Percentiles rank a stretch among this genome's conserved stretches.
These are phyloP conservation scores for Montipora cactus DNA, from an alignment of 64 coral and sea anemone species.

Conservation along the genomic window DNA sequence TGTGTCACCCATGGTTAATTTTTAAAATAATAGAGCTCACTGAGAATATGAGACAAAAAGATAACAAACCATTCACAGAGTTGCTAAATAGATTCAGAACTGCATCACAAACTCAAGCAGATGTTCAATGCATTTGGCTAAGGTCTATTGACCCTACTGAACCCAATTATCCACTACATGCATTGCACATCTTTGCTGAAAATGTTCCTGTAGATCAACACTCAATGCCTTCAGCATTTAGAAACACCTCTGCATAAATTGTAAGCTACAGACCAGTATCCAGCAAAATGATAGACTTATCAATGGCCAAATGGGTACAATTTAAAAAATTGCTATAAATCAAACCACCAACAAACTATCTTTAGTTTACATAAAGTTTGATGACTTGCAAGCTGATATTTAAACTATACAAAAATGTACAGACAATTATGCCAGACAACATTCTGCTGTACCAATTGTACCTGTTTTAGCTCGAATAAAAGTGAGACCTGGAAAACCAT, in stretches of 20 bases:
- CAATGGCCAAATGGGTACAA: conserved; percentile 32
- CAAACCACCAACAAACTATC: neutral
- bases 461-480: conserved; percentile 75
- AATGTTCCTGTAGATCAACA: neutral
- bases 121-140: conserved; percentile 1
- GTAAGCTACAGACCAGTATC: neutral
- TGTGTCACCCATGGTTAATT: conserved; percentile 3
- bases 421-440: conserved; percentile 58
- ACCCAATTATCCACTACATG: neutral
- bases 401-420: neutral
- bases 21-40: conserved; percentile 32
- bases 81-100: conserved; percentile 19
- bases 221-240: neutral
- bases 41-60: conserved; percentile 62
- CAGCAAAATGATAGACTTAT: neutral
- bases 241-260: too few species aligned
- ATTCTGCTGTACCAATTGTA: conserved; percentile 64
- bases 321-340: neutral
- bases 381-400: conserved; percentile 14
- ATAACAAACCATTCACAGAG: conserved; percentile 37
- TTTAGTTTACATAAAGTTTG: neutral
- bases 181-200: neutral
- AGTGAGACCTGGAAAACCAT: conserved; percentile 65
- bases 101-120: conserved; percentile 29
- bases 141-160: neutral